These are phyloP conservation scores for Branchellion lobata DNA, from an alignment of 2,888 invertebrate genomes.

Conservation along the genomic window DNA sequence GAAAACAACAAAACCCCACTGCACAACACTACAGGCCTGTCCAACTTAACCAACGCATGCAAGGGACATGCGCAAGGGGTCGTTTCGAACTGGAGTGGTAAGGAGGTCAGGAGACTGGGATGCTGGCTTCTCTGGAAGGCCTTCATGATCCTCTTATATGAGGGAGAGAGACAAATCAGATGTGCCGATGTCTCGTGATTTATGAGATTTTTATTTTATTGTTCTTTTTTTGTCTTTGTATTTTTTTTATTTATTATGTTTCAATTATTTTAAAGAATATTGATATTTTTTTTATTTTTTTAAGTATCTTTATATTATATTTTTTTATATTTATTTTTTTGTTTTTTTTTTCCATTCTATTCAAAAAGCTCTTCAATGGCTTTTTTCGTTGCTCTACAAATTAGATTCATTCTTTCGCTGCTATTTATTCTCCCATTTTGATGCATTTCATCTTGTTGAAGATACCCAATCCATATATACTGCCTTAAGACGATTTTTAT, in stretches of 20 bases:
- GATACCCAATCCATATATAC: no score
- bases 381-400: no score
- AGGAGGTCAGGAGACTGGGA: conserved; percentile 74
- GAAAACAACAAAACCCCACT: conserved; percentile 51
- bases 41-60: conserved; percentile 76
- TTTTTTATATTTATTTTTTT: neutral
- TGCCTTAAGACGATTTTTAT: no score
- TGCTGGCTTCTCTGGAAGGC: conserved; percentile 78
- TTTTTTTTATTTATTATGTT: neutral
- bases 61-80: conserved; percentile 81
- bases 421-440: no score
- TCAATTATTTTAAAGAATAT: no score
- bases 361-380: no score
- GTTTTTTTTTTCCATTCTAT: neutral
- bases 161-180: conserved; percentile 83
- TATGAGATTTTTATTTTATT: neutral
- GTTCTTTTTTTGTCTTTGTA: neutral
- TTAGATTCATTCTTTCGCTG: no score
- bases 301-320: neutral
- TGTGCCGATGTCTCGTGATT: conserved; percentile 63
- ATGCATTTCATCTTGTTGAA: no score
- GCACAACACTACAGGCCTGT: conserved; percentile 64
- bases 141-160: conserved; percentile 78
- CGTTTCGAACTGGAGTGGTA: conserved; percentile 73
- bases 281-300: no score